Evolutionary conservation across 2,113 vertebrate genomes (phyloP), one percentile per base, ranked within the genome.

Genomic region (Hypomesus transpacificus): DNA sequence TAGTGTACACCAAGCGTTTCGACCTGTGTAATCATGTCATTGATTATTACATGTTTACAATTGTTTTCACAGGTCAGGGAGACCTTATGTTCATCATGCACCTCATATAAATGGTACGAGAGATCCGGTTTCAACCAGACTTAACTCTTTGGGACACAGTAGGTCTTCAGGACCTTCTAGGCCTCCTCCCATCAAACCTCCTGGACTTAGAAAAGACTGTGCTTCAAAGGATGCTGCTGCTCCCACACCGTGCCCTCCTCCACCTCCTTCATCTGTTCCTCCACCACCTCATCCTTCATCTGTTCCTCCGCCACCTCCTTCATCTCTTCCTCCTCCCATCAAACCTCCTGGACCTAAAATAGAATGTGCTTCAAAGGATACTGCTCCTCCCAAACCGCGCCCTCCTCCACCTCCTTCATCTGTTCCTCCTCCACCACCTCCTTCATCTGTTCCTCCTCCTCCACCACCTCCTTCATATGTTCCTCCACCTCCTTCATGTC

Each of bases 41-140:
- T 46, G 9, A 46, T 46, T 46, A 46, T 11, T 9, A 46, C 39
- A 8, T 46, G 39, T 13, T 46, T 9, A 46, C 39, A 46, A 46
- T 46, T 46, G 39, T 75, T 58, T 78, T 52, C 51, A 3, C 77
- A 93, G 92, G 74, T 74, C 82, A 51, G 61, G 16, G 5, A 83
- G 81, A 72, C 26, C 63, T 68, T 34, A 18, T 7, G n/a, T 68
- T 71, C 69, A 54, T 63, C 24, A 68, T 70, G 77, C 54, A 14
- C 31, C 75, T 66, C 50, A 57, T 28, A 46, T 56, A 0, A 85
- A 81, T 56, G 58, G 77, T 50, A 11, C 74, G 8, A 20, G 13
- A 59, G 66, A 80, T 67, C 66, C 73, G 62, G 70, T 7, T 20
- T 58, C 46, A n/a, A 70, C 69, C 46, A 54, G 66, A 59, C 46